phyloP scores from a whole-genome alignment of 2,888 invertebrate genomes.

The Himalopsyche japonica region DNA sequence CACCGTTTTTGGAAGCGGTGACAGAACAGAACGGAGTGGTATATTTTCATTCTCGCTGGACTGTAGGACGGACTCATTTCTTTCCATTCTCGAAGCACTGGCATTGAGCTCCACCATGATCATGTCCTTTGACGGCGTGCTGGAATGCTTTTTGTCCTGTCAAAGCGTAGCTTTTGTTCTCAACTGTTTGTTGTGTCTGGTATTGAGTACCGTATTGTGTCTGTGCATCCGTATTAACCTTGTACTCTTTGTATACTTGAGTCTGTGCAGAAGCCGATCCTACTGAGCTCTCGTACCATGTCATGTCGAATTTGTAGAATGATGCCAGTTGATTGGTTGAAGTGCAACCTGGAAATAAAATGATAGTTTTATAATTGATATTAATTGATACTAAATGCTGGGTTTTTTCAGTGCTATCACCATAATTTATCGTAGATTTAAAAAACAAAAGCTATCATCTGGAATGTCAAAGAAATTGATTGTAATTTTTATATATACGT shows the following conservation, averaged over 20 bases:
- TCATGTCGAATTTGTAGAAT: conserved; percentile 65
- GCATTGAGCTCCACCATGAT: conserved; percentile 50
- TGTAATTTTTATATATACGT: too few species aligned
- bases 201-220: conserved; percentile 4
- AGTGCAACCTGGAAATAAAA: conserved; percentile 54
- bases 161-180: conserved; percentile 21
- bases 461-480: too few species aligned
- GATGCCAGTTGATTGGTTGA: conserved; percentile 60
- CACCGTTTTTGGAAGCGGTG: too few species aligned
- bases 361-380: neutral
- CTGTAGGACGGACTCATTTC: conserved; percentile 42
- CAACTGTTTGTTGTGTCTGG: conserved; percentile 11
- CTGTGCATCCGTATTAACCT: conserved; percentile 3
- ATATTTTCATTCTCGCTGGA: neutral
- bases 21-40: neutral
- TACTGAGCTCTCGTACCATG: conserved; percentile 62
- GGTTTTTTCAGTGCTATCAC: too few species aligned
- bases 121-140: conserved; percentile 37
- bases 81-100: conserved; percentile 53
- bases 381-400: too few species aligned
- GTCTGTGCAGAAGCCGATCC: conserved; percentile 7
- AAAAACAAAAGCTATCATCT: too few species aligned
- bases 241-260: conserved; percentile 13
- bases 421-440: too few species aligned
- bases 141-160: conserved; percentile 30